phyloP scores from a whole-genome alignment of 2,113 vertebrate genomes.

The Blennius ocellaris region DNA sequence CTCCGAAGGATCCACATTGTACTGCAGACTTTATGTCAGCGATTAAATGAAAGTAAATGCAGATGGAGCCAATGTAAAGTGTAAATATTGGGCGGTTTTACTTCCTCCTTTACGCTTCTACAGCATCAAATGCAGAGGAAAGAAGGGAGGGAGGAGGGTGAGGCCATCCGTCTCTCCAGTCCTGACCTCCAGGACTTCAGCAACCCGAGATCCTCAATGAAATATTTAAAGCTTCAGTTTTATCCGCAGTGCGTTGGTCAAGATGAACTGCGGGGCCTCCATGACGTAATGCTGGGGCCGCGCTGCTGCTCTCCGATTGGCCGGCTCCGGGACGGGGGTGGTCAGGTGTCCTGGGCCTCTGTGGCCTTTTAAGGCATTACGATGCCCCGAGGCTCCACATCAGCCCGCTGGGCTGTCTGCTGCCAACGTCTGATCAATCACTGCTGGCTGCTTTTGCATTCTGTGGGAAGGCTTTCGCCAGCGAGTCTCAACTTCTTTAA shows the following conservation, averaged over 20 bases:
- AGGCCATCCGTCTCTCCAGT: slow-evolving; percentile 50
- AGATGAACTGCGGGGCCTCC: slow-evolving; percentile 68
- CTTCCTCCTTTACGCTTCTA: background rate
- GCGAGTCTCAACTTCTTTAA: slow-evolving; percentile 20
- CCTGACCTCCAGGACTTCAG: slow-evolving; percentile 81
- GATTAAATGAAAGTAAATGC: too few species aligned
- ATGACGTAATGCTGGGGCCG: slow-evolving; percentile 80
- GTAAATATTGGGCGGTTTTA: background rate
- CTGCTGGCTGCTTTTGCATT: slow-evolving; percentile 6
- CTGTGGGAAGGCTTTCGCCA: slow-evolving; percentile 59
- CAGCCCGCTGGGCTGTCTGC: slow-evolving; percentile 54
- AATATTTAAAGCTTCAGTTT: slow-evolving; percentile 83
- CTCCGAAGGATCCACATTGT: too few species aligned
- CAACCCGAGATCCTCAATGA: slow-evolving; percentile 84
- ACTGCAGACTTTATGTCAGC: background rate
- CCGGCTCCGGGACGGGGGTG: background rate
- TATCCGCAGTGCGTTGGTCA: slow-evolving; percentile 85
- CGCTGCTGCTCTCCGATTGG: slow-evolving; percentile 64
- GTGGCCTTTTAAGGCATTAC: slow-evolving; percentile 74
- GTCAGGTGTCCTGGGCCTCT: slow-evolving; percentile 73
- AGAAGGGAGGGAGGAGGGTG: background rate
- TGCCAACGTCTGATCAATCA: slow-evolving; percentile 61
- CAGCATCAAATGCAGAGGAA: slow-evolving; percentile 33
- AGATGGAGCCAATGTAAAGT: too few species aligned
- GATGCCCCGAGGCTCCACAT: slow-evolving; percentile 68